Evolutionary conservation across 2,113 vertebrate genomes (phyloP).

Genomic region (Caracal caracal): DNA sequence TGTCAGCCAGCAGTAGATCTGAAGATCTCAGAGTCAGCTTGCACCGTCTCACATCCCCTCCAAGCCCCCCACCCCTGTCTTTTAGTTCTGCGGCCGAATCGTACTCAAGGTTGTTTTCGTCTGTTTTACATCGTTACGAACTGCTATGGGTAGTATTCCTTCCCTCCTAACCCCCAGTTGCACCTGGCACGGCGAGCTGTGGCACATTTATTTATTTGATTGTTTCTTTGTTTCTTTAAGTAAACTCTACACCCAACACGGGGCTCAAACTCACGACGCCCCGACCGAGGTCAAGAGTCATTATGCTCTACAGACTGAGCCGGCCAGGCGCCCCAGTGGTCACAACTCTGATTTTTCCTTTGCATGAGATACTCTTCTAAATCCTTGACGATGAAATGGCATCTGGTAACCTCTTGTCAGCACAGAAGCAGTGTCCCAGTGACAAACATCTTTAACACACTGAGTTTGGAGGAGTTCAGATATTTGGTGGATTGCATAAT

Average conservation of each 20-base stretch:
- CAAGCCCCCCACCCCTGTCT: not conserved
- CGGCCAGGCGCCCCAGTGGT: not conserved
- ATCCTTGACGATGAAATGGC: not conserved
- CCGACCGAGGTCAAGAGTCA: not conserved
- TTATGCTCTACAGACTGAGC: not conserved
- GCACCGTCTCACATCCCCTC: fast-evolving
- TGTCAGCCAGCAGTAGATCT: slow-evolving; percentile 34
- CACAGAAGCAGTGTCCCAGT: not conserved
- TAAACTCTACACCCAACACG: not conserved
- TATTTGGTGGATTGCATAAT: not conserved
- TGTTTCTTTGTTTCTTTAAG: no score
- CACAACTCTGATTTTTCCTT: not conserved
- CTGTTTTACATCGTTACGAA: not conserved
- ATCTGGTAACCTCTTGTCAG: not conserved
- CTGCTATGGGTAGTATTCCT: not conserved
- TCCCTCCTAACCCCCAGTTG: not conserved
- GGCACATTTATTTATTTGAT: no score
- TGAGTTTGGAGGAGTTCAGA: not conserved
- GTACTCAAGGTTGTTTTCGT: not conserved
- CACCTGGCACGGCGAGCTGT: not conserved
- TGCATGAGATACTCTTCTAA: not conserved
- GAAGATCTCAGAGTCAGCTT: not conserved
- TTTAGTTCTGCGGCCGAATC: not conserved
- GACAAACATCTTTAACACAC: not conserved
- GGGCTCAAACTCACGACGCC: not conserved